These are phyloP conservation scores for Lamprotornis superbus DNA, from an alignment of 2,113 vertebrate species.

Conservation along the genomic window DNA sequence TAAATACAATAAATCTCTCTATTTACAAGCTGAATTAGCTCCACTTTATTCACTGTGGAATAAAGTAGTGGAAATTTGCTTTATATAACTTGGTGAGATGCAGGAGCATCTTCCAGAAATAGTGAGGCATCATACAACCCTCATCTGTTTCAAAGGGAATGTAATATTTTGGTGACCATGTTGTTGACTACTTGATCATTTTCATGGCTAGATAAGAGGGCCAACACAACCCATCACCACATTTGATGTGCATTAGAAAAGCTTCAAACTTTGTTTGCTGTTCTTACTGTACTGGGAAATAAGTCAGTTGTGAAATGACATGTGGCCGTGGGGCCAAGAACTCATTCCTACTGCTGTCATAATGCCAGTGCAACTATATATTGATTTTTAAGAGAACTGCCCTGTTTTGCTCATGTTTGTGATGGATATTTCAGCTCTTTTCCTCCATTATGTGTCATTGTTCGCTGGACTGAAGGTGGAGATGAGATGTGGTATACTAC, in stretches of 20 bases:
- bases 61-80: neutral
- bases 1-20: neutral
- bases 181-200: neutral
- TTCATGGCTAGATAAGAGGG: neutral
- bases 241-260: neutral
- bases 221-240: accelerated
- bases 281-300: neutral
- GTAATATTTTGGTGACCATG: neutral
- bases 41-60: neutral
- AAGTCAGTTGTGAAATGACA: neutral
- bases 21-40: neutral
- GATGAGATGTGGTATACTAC: neutral
- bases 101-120: neutral
- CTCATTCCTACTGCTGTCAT: neutral
- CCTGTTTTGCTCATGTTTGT: neutral
- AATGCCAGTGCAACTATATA: neutral
- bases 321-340: neutral
- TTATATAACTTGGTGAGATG: neutral
- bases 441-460: neutral
- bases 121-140: neutral
- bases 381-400: neutral
- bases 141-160: neutral
- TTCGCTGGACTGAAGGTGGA: neutral
- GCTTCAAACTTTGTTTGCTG: neutral
- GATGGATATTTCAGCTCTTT: neutral